Conservation (phyloP, 2,888 invertebrate species). For the Proisotoma minuta region DNA sequence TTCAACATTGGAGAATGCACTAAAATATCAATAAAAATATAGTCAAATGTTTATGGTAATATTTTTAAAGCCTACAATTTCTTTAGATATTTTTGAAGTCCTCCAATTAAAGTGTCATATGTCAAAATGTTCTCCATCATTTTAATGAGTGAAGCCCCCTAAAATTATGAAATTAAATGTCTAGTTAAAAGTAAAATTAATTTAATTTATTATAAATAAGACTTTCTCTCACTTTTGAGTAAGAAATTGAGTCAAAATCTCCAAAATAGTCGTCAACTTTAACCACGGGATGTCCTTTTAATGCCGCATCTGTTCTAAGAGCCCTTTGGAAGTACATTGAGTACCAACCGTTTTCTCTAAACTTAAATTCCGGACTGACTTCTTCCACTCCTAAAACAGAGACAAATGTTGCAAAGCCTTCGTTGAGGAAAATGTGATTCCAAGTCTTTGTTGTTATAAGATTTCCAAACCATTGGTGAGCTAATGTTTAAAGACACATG, state of each 20-base stretch:
- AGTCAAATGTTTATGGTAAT: background rate
- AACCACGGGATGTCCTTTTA: constrained; percentile 25
- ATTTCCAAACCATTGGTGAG: constrained; percentile 24
- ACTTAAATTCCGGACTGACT: constrained; percentile 25
- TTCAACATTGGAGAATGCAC: constrained; percentile 25
- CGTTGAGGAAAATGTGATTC: constrained; percentile 33
- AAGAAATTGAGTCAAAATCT: constrained; percentile 33
- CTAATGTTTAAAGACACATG: background rate
- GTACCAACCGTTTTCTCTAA: constrained; percentile 14
- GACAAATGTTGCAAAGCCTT: constrained; percentile 34
- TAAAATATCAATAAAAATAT: constrained; percentile 13
- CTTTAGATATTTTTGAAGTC: constrained; percentile 17
- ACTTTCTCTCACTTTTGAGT: constrained; percentile 24
- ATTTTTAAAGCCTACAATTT: constrained; percentile 20
- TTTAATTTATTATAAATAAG: background rate
- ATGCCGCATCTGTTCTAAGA: constrained; percentile 19
- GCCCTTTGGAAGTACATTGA: constrained; percentile 24
- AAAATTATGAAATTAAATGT: background rate
- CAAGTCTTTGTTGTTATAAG: constrained; percentile 28
- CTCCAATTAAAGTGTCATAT: constrained; percentile 14
- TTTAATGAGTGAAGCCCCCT: constrained; percentile 31
- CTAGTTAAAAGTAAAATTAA: background rate
- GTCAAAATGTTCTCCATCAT: constrained; percentile 31
- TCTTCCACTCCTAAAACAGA: constrained; percentile 27
- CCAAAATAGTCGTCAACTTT: constrained; percentile 20